Percentiles rank a stretch among this genome's conserved stretches.
phyloP scores from a whole-genome alignment of 2,888 invertebrate species.

The Nomada fucata region DNA sequence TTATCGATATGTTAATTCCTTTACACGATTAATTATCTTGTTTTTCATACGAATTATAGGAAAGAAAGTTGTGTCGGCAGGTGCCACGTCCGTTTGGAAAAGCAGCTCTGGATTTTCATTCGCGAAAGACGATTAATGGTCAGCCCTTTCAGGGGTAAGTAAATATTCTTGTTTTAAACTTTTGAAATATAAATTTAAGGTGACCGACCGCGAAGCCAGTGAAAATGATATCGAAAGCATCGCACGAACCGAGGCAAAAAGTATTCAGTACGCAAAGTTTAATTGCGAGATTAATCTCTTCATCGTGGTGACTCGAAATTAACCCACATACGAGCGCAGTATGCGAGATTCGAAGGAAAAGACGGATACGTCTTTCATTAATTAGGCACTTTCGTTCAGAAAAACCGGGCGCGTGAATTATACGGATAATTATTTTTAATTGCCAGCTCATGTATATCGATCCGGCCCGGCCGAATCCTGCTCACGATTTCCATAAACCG shows the following conservation, averaged over 20 bases:
- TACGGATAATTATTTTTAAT: constrained; percentile 50
- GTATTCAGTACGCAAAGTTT: not conserved
- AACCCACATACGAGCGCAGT: constrained; percentile 42
- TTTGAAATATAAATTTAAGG: not conserved
- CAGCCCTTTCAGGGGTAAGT: too few relatives aligned
- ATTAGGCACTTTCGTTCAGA: constrained; percentile 57
- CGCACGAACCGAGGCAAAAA: not conserved
- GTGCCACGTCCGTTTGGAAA: too few relatives aligned
- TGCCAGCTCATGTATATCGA: constrained; percentile 34
- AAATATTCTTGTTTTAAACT: too few relatives aligned
- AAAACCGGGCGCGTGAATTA: constrained; percentile 49
- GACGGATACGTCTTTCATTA: constrained; percentile 56
- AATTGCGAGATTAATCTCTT: constrained; percentile 24
- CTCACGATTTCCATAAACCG: constrained; percentile 13
- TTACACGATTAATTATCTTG: too few relatives aligned
- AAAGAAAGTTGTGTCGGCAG: too few relatives aligned
- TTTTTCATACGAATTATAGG: not conserved
- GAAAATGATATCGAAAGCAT: not conserved
- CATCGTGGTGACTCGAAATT: constrained; percentile 26
- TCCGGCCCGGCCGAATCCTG: not conserved
- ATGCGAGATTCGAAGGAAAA: constrained; percentile 5
- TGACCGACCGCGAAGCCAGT: not conserved
- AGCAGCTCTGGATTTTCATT: too few relatives aligned
- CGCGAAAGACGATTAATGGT: too few relatives aligned
- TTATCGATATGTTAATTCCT: too few relatives aligned